phyloP scores from a whole-genome alignment of 2,113 vertebrate genomes.

The Xenopus tropicalis region UCB_Xtro_10.0 CM004447.2:95567501-95568000 shows the following conservation, averaged over 20 bases:
- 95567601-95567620: background rate
- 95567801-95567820: constrained; percentile 37
- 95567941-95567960: constrained; percentile 19
- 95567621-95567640: background rate
- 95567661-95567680: background rate
- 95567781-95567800: background rate
- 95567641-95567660: background rate
- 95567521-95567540: background rate
- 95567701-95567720: background rate
- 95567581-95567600: background rate
- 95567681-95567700: background rate
- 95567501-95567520: background rate
- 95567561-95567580: background rate
- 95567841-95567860: constrained; percentile 33
- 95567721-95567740: background rate
- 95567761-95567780: background rate
- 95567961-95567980: constrained; percentile 22
- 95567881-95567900: constrained; percentile 19
- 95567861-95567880: constrained; percentile 29
- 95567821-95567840: constrained; percentile 41
- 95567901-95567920: constrained; percentile 5
- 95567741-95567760: background rate
- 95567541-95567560: background rate
- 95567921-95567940: constrained; percentile 28
- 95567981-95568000: constrained; percentile 26